Evolutionary conservation across 2,888 invertebrate genomes (phyloP), one percentile per base, ranked within the genome.

Genomic region (Synergus laeviventris): DNA sequence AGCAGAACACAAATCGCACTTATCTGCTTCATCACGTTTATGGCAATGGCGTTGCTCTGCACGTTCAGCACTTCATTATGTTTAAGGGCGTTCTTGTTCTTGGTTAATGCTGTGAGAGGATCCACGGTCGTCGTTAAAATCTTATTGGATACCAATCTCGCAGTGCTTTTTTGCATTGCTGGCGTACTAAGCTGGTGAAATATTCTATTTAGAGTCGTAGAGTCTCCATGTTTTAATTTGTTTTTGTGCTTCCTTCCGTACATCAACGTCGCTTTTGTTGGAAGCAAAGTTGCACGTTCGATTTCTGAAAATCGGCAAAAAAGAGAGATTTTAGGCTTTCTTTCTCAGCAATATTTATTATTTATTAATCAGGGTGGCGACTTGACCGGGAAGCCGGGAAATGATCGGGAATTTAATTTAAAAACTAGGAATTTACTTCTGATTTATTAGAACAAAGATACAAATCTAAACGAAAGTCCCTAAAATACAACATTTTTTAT

Each of bases 181-280:
- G 88, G 88, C 21, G 89, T 89, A 82, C 89, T 89, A 81, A 86
- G 83, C 82, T 87, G 88, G 76, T 87, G 85, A 79, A 83, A 84
- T 75, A 83, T 76, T 45, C 85, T 85, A 81, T 86, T 86, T 74
- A 85, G 83, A 70, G 85, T 85, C 61, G 89, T 87, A 59, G 81
- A 84, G 66, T 84, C 85, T 64, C 81, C 82, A 80, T 85, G 86
- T 59, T 76, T 77, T 16, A 86, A 86, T 77, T 83, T 87, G 60
- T 81, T 84, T 74, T 84, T 86, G 84, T 84, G 84, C 74, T 73
- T 75, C 74, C 85, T 87, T 42, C 82, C 87, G 84, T 84, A 82
- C 75, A 81, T 87, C 9, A 79, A 79, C 74, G 85, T 84, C 21
- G 88, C 87, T 59, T 86, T 83, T 21, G 83, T 84, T 8, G 85